Evolutionary conservation across 1,140 invertebrate genomes (phyloP).

Genomic region (Stratiolaelaps scimitus): DNA sequence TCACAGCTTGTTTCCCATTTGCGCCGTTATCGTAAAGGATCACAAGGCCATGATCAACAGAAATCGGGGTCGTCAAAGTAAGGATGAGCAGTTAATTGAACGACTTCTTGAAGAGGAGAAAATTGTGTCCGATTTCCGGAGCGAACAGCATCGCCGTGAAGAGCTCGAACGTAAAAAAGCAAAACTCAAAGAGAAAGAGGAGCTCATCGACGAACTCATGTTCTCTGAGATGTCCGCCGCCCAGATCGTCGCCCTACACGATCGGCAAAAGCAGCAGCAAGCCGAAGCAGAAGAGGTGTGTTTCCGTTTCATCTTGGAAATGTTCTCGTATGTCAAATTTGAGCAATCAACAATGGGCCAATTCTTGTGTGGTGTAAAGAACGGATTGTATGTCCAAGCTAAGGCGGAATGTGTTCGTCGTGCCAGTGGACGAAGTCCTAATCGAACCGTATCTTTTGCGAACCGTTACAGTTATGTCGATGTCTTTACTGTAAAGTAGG

Average conservation of each 20-base stretch:
- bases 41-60: constrained; percentile 80
- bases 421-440: too few species aligned
- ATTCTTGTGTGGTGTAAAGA: too few species aligned
- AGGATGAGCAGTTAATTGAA: constrained; percentile 54
- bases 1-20: too few species aligned
- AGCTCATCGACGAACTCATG: constrained; percentile 83
- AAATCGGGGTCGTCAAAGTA: constrained; percentile 47
- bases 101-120: constrained; percentile 69
- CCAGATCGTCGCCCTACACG: constrained; percentile 71
- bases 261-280: constrained; percentile 45
- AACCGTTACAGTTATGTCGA: too few species aligned
- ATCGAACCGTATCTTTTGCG: too few species aligned
- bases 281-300: constrained; percentile 45
- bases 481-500: too few species aligned
- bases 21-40: constrained; percentile 43
- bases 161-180: constrained; percentile 64
- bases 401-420: too few species aligned
- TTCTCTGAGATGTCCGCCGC: constrained; percentile 75
- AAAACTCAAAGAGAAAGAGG: constrained; percentile 71
- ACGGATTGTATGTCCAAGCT: too few species aligned
- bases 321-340: constrained; percentile 39
- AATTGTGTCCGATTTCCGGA: constrained; percentile 39
- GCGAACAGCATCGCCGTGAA: constrained; percentile 50
- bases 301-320: constrained; percentile 71
- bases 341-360: constrained; percentile 28